phyloP scores from a whole-genome alignment of 2,797 vertebrate genomes.

The Petrocephalus sullivani region DNA sequence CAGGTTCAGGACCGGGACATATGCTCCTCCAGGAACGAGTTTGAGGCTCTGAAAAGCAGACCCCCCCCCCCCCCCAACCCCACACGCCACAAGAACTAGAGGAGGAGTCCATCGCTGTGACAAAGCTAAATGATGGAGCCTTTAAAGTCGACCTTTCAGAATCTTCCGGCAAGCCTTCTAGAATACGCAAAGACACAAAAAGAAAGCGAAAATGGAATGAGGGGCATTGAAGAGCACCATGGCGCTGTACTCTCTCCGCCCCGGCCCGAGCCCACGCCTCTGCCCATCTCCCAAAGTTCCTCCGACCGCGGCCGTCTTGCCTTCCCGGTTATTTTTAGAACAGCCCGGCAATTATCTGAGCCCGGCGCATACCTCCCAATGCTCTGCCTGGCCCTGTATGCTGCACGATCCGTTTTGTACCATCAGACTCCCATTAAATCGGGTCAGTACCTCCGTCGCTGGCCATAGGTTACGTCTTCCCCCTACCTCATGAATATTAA shows the following conservation, averaged over 20 bases:
- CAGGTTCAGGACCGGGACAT: background rate
- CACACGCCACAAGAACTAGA: background rate
- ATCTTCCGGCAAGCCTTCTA: no score
- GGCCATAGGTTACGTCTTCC: background rate
- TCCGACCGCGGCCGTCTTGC: background rate
- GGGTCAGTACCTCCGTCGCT: background rate
- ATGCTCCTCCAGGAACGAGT: background rate
- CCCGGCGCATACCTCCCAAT: background rate
- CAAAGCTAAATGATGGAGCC: background rate
- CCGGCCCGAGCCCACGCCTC: background rate
- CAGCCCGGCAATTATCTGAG: background rate
- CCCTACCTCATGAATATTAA: conserved; percentile 1
- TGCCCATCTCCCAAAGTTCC: background rate
- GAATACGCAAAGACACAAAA: background rate
- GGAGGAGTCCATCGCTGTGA: background rate
- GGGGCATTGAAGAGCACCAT: background rate
- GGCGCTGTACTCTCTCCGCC: background rate
- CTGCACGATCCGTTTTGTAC: conserved; percentile 3
- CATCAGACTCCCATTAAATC: background rate
- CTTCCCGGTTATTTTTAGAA: conserved; percentile 14
- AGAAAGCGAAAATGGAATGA: background rate
- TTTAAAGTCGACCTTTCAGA: background rate
- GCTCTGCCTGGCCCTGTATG: background rate
- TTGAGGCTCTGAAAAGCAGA: background rate
- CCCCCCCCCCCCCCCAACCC: no score